A percentile compares a stretch with the other conserved stretches of the same genome.
phyloP scores from a whole-genome alignment of 1,140 invertebrate genomes.

The Caenorhabditis remanei region DNA sequence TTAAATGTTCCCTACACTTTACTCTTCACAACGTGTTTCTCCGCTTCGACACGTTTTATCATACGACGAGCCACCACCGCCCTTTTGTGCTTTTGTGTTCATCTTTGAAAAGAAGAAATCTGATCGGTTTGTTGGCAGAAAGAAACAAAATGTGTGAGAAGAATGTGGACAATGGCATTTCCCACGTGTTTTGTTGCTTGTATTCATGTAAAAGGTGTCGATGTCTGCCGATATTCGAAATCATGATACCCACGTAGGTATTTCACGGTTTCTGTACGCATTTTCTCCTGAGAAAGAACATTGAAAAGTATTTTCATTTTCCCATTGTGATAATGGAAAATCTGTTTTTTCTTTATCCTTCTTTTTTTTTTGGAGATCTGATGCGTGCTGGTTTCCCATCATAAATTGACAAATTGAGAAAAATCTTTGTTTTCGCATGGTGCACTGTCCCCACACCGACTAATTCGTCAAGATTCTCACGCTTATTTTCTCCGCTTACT shows the following conservation, averaged over 20 bases:
- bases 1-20: too few species aligned
- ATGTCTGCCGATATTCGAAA: background rate
- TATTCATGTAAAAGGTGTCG: background rate
- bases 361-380: too few species aligned
- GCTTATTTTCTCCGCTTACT: too few species aligned
- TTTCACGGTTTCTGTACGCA: background rate
- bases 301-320: background rate
- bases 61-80: too few species aligned
- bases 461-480: too few species aligned
- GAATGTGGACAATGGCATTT: background rate
- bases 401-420: too few species aligned
- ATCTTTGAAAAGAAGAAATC: background rate
- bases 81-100: slow-evolving; percentile 6
- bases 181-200: background rate
- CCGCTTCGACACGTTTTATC: too few species aligned
- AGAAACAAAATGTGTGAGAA: background rate
- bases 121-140: background rate
- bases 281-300: background rate
- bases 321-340: background rate
- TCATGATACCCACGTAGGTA: background rate
- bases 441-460: too few species aligned
- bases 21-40: too few species aligned
- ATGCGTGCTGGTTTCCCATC: too few species aligned
- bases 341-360: background rate
- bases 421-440: too few species aligned